These are phyloP conservation scores for Gulo gulo DNA, from an alignment of 2,113 vertebrate genomes.

Conservation along the genomic window DNA sequence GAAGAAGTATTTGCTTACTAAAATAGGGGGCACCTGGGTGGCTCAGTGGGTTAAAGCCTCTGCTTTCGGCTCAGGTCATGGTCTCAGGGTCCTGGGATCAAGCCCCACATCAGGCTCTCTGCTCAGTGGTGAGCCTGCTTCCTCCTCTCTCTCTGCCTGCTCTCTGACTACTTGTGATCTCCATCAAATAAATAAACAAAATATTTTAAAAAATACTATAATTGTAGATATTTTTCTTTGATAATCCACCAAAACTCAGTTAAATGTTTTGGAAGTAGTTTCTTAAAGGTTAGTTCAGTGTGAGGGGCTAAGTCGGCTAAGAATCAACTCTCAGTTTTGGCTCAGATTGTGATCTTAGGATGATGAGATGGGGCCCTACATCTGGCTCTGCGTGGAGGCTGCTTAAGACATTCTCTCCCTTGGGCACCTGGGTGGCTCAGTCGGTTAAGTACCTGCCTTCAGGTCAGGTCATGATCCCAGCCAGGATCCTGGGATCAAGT, in stretches of 20 bases:
- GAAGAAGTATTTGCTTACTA: background rate
- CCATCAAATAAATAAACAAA: too few species aligned
- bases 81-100: too few species aligned
- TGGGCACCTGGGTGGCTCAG: background rate
- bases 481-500: too few species aligned
- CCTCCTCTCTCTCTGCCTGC: too few species aligned
- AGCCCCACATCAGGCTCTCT: too few species aligned
- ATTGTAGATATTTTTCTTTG: background rate
- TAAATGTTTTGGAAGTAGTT: background rate
- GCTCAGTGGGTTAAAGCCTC: too few species aligned
- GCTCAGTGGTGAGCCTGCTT: too few species aligned
- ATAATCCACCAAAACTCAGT: conserved; percentile 9
- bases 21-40: background rate
- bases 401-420: background rate
- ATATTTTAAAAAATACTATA: background rate
- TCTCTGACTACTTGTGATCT: too few species aligned
- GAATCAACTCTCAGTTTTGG: background rate
- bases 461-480: background rate
- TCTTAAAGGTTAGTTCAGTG: conserved; percentile 18
- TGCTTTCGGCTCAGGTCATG: too few species aligned
- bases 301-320: background rate
- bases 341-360: background rate
- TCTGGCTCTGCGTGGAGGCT: background rate
- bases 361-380: background rate
- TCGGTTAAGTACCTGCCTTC: background rate